These are phyloP conservation scores for Aptenodytes forsteri DNA, from an alignment of 2,113 vertebrate species.

Conservation along the genomic window DNA sequence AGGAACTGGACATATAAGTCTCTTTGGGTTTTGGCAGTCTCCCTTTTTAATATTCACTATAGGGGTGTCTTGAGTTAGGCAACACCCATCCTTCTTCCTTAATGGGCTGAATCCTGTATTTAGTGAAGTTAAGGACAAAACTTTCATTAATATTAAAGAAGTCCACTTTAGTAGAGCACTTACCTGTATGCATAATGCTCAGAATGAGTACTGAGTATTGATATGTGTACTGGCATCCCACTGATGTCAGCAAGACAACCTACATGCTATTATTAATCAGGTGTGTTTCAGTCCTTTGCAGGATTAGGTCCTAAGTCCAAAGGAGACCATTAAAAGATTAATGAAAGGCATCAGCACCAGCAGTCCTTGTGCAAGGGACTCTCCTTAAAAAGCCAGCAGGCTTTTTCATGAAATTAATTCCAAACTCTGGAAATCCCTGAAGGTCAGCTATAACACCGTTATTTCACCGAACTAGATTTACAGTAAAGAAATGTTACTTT, in stretches of 20 bases:
- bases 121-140: not conserved
- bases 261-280: not conserved
- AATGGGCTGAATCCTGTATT: not conserved
- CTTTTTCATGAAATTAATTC: not conserved
- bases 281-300: not conserved
- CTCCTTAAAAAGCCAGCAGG: not conserved
- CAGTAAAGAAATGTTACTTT: not conserved
- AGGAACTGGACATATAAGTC: not conserved
- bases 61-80: not conserved
- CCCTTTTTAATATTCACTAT: not conserved
- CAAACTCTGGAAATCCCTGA: not conserved
- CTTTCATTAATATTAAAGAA: not conserved
- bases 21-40: not conserved
- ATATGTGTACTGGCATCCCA: not conserved
- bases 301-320: not conserved
- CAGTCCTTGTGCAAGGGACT: not conserved
- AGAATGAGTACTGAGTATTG: not conserved
- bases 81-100: not conserved
- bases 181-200: not conserved
- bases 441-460: not conserved
- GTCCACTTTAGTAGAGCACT: not conserved
- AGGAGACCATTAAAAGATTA: not conserved
- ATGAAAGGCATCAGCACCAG: not conserved
- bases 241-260: not conserved
- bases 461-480: not conserved